Evolutionary conservation across 2,113 vertebrate species (phyloP).

Genomic region (Sinocyclocheilus anophthalmus): DNA sequence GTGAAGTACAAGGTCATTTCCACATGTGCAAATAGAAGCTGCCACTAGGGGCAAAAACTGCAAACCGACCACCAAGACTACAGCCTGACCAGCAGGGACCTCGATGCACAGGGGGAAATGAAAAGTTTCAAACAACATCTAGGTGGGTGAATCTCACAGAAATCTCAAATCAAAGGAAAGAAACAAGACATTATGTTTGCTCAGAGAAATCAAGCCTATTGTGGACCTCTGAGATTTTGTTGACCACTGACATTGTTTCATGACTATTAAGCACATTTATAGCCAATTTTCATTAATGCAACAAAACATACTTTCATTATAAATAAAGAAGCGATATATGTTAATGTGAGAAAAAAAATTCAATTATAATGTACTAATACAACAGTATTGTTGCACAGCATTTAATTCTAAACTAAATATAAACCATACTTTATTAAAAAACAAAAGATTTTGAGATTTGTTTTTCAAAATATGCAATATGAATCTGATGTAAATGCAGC

Average conservation of each 20-base stretch:
- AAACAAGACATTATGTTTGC: not conserved
- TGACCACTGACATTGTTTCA: not conserved
- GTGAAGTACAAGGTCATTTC: not conserved
- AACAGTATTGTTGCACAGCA: not conserved
- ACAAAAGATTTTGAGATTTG: not conserved
- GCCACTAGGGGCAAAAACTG: conserved; percentile 37
- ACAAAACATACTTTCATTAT: not conserved
- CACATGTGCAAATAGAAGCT: conserved; percentile 40
- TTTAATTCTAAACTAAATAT: not conserved
- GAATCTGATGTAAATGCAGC: no score
- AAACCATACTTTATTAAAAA: not conserved
- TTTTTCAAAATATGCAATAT: no score
- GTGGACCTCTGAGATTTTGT: not conserved
- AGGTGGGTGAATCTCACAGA: conserved; percentile 8
- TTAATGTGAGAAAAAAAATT: not conserved
- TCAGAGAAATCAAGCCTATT: not conserved
- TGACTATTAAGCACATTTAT: not conserved
- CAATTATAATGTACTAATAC: not conserved
- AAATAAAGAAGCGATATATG: no score
- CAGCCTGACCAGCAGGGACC: conserved; percentile 57
- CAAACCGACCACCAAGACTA: conserved; percentile 39
- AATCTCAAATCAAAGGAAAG: not conserved
- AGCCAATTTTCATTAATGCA: not conserved
- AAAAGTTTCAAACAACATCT: not conserved
- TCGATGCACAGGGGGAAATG: conserved; percentile 37